Base-by-base conservation (phyloP, 2,797 vertebrate species). In the Paguma larvata region DNA sequence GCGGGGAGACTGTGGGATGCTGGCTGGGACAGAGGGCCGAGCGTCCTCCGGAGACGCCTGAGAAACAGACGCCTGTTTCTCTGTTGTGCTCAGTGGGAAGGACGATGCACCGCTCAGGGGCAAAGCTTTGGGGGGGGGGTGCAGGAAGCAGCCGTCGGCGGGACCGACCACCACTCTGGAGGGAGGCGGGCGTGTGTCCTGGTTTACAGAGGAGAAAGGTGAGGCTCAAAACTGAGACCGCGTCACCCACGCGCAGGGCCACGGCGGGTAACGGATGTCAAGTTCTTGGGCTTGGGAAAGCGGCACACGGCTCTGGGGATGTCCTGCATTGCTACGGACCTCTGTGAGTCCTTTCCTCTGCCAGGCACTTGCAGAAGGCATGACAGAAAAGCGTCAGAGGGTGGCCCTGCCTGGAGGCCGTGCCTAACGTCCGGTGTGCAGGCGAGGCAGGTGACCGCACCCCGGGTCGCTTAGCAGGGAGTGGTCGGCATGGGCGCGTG, bases 1-100 rank as follows among this genome's bases (percentile, higher is more conserved):
- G 51, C 1, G 1, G 32, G n/a, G 48, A 34, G 32, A 34, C 48
- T 1, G 10, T 2, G 34, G 56, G 6, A 11, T 0, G 15, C 56
- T 11, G 3, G 5, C 38, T 41, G 1, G 9, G 38, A 30, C 9
- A 18, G 4, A 3, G 3, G 25, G 25, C 51, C 21, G 19, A 18
- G 15, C 1, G 1, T 4, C 0, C 1, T 75, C 30, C 14, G 6
- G 30, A 53, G 15, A n/a, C n/a, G n/a, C n/a, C n/a, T n/a, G n/a
- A n/a, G n/a, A n/a, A n/a, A n/a, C n/a, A n/a, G n/a, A n/a, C n/a
- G n/a, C n/a, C n/a, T n/a, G n/a, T n/a, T n/a, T 53, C 77, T 51
- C 48, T 1, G 5, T 9, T 3, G 5, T n/a, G 32, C 32, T 53
- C 2, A 1, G 32, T 21, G 32, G 19, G 56, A 3, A 10, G 56